Evolutionary conservation across 2,888 invertebrate species (phyloP).

Genomic region (Amiota mariae): DNA sequence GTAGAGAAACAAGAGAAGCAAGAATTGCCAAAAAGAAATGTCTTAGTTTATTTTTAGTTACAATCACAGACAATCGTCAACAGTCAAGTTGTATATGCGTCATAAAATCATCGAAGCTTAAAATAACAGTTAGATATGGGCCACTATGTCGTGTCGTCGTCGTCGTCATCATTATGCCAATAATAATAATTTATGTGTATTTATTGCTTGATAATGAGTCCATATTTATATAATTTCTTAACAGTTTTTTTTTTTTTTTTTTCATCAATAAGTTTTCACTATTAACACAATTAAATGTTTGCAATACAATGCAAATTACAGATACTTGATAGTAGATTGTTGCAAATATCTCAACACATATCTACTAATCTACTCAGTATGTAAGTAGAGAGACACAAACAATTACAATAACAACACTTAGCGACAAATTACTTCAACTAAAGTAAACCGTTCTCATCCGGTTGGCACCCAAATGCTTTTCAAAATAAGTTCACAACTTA

Average conservation of each 20-base stretch:
- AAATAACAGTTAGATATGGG: neutral
- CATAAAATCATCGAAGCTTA: neutral
- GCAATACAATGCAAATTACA: neutral
- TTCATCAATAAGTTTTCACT: slow-evolving; percentile 9
- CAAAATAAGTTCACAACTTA: neutral
- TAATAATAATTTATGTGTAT: no score
- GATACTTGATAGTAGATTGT: neutral
- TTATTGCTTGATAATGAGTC: neutral
- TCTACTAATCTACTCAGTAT: no score
- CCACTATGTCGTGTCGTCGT: neutral
- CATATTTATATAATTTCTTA: neutral
- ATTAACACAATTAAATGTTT: slow-evolving; percentile 17
- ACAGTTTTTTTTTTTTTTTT: neutral
- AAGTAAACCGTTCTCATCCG: slow-evolving; percentile 60
- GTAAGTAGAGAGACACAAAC: neutral
- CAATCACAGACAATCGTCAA: neutral
- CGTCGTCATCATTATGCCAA: neutral
- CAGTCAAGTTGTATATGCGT: neutral
- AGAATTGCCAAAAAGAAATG: no score
- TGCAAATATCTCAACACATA: neutral
- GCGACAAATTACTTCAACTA: slow-evolving; percentile 20
- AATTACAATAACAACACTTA: neutral
- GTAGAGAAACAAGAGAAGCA: no score
- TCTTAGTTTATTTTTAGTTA: neutral
- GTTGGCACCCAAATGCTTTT: slow-evolving; percentile 49